Base-by-base conservation (phyloP, 1,140 invertebrate genomes). In the Spodoptera litura region DNA sequence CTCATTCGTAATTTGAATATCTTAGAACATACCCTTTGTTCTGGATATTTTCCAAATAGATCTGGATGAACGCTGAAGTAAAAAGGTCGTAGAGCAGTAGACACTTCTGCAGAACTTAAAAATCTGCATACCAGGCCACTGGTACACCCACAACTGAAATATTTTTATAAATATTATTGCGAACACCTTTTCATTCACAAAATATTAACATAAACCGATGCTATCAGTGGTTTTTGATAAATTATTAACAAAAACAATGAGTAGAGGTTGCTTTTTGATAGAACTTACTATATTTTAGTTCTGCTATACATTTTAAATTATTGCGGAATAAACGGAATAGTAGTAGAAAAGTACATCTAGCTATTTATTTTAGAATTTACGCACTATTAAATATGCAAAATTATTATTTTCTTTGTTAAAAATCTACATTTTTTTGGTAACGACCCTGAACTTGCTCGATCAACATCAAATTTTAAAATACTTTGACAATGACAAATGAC, bases 41-140 rank as follows among this genome's bases (percentile, higher is more conserved):
- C 96, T 53, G 98, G 98, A 95, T 97, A 97, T 91, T 98, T 97
- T 73, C 97, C 97, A 96, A 99, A 99, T 52, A 99, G 94, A 95
- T 99, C 98, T 13, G 98, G 98, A 96, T 99, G 98, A 25, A 99
- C 98, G 62, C 97, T 97, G 94, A 99, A 99, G 92, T 98, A 99
- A 91, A 99, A 99, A 2, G 98, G 98, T 80, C 98, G 95, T 13
- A 99, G 94, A 0, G 98, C 98, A 15, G 97, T 97, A 4, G 98
- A 97, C n/a, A 98, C 95, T 95, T 99, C 97, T 31, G 96, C 96
- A 58, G 91, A 89, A 79, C 93, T 94, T 78, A 94, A 82, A 78
- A 85, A 88, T 85, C 91, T 90, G 79, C 88, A 87, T 68, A 93
- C 35, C 20, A 88, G 56, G 25, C 86, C 87, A 53, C 82, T 80